Evolutionary conservation across 92 coral and sea anemone species (phyloP).

Genomic region (Umimayanthus chanpuru): DNA sequence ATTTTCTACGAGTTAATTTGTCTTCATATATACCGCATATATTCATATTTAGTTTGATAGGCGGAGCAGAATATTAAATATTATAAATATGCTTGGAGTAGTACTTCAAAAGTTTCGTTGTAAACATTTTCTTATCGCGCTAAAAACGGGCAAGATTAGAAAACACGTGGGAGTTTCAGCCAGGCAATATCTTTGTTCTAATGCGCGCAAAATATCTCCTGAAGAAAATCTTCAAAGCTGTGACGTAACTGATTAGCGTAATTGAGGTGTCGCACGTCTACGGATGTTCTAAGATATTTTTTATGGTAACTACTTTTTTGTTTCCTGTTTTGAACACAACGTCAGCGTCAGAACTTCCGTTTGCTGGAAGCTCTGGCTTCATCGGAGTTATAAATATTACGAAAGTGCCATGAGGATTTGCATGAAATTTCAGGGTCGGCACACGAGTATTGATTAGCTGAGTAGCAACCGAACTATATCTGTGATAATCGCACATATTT

Average conservation of each 20-base stretch:
- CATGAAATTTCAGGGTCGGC: not conserved
- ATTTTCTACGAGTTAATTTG: too few species aligned
- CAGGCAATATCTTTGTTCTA: not conserved
- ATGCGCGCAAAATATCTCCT: not conserved
- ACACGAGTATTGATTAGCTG: not conserved
- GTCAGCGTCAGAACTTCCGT: slow-evolving; percentile 1
- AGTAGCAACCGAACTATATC: not conserved
- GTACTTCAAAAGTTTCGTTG: too few species aligned
- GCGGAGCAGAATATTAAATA: too few species aligned
- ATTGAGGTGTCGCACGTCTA: not conserved
- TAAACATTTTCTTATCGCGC: not conserved
- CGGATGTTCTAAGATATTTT: not conserved
- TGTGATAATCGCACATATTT: too few species aligned
- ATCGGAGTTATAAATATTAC: too few species aligned
- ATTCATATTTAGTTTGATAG: too few species aligned
- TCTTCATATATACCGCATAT: too few species aligned
- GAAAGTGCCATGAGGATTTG: not conserved
- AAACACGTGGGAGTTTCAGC: not conserved
- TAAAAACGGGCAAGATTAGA: not conserved
- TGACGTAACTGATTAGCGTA: not conserved
- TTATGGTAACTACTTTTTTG: not conserved
- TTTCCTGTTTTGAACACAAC: not conserved
- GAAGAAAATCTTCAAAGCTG: not conserved
- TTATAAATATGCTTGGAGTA: too few species aligned
- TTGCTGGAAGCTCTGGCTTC: not conserved